Percentiles rank a stretch among this genome's conserved stretches.
These are phyloP conservation scores for Maniola hyperantus DNA, from an alignment of 2,888 invertebrate species.

Conservation along the genomic window DNA sequence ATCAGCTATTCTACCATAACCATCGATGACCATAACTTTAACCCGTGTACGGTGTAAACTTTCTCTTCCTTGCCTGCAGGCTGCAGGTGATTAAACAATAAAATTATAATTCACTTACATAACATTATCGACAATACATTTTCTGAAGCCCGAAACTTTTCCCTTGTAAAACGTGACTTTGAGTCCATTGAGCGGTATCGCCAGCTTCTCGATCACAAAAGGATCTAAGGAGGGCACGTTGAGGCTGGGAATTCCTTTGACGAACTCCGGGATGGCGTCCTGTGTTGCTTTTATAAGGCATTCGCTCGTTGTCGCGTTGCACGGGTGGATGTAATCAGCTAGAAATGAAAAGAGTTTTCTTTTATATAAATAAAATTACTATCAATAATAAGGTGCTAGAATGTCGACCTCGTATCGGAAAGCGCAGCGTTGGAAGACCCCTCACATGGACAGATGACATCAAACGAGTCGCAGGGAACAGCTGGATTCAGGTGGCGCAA, in stretches of 20 bases:
- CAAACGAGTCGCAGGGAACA: no score
- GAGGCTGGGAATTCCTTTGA: slow-evolving; percentile 65
- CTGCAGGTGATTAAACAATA: no score
- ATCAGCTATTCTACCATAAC: no score
- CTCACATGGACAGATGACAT: no score
- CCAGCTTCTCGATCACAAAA: slow-evolving; percentile 65
- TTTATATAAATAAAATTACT: no score
- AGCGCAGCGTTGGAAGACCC: no score
- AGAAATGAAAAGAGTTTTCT: slow-evolving; percentile 4
- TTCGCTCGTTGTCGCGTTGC: slow-evolving; percentile 59
- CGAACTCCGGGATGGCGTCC: slow-evolving; percentile 67
- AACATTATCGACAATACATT: slow-evolving; percentile 68
- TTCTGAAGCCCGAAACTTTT: slow-evolving; percentile 68
- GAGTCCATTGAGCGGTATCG: slow-evolving; percentile 64
- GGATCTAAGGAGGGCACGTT: slow-evolving; percentile 63
- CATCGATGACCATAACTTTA: no score
- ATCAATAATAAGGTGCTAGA: no score
- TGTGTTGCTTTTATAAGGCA: slow-evolving; percentile 67
- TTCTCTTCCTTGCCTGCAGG: no score
- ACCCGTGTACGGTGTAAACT: no score
- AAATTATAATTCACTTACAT: slow-evolving; percentile 56
- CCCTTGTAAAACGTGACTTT: slow-evolving; percentile 71
- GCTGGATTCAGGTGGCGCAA: no score
- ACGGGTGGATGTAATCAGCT: slow-evolving; percentile 73
- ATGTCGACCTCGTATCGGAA: no score